Base-by-base conservation (phyloP, 1,140 invertebrate genomes). In the Cataglyphis hispanica region DNA sequence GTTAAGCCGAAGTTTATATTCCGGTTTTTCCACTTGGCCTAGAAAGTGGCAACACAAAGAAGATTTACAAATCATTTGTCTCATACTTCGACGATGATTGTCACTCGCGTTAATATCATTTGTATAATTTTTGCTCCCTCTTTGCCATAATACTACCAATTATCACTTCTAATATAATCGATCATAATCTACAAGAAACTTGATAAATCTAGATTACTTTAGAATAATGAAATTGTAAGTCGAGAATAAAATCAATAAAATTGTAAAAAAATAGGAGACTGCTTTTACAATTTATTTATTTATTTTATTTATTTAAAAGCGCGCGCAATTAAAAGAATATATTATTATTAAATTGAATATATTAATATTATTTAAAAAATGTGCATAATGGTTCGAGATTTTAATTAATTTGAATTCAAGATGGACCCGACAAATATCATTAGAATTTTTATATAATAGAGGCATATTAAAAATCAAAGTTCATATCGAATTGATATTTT, bases 21-120 rank as follows among this genome's bases (percentile, higher is more conserved):
- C 31, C 43, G 64, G 70, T 80, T 80, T 56, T 80, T 80, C 77
- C 77, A 69, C 77, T 80, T 80, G 77, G 46, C 77, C 77, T 70
- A 69, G 64, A 80, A 80, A 80, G 4, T 56, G 34, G 22, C 19
- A 80, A 70, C 22, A 22, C 46, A 34, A 56, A 6, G 37, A 69
- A 58, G 63, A 69, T 80, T 69, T 80, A 56, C 46, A 80, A 69
- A 56, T 34, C n/a, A 34, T 37, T 70, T 11, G 31, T n/a, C 46
- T 10, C 34, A 37, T 27, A 37, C 43, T 53, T 53, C 27, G 61
- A 5, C 27, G 61, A 78, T 25, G 67, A 37, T 66, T 67, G 27
- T 67, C 67, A 53, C 43, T 80, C 31, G 43, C 19, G 16, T 69
- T 53, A 22, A n/a, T 13, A 80, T 80, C n/a, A 37, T 53, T 25